Conservation (phyloP, 2,113 vertebrate genomes). For the Oreochromis tanganicae region DNA sequence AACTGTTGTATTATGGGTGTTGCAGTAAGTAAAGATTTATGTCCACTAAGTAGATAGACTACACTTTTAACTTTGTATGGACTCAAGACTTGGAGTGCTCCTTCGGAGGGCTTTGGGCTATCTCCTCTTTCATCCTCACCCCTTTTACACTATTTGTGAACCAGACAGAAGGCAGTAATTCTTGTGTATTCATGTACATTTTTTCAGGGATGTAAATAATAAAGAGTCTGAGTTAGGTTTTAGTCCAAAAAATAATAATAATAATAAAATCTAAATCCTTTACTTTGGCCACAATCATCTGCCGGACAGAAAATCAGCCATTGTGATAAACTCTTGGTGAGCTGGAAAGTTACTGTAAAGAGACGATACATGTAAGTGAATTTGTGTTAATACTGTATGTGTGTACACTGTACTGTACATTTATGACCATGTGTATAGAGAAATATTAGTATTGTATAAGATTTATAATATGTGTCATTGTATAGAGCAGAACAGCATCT, state of each 20-base stretch:
- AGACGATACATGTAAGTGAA: conserved; percentile 48
- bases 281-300: conserved; percentile 61
- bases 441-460: conserved; percentile 69
- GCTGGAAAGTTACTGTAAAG: conserved; percentile 30
- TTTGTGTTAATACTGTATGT: conserved; percentile 65
- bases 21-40: conserved; percentile 32
- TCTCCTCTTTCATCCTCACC: conserved; percentile 10
- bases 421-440: conserved; percentile 67
- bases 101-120: conserved; percentile 22
- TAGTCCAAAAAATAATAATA: not conserved
- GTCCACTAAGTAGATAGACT: conserved; percentile 32
- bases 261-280: not conserved
- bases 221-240: conserved; percentile 44
- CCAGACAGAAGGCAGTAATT: conserved; percentile 35
- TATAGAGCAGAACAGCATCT: conserved; percentile 65
- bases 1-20: conserved; percentile 41
- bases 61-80: conserved; percentile 48
- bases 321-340: conserved; percentile 43
- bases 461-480: conserved; percentile 70
- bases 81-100: conserved; percentile 11
- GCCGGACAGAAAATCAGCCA: conserved; percentile 63
- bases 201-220: conserved; percentile 75
- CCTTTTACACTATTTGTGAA: conserved; percentile 56
- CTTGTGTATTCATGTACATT: conserved; percentile 63
- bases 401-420: conserved; percentile 68